Evolutionary conservation across 2,797 vertebrate genomes (phyloP), one percentile per base, ranked within the genome.

Genomic region (Manis pentadactyla): DNA sequence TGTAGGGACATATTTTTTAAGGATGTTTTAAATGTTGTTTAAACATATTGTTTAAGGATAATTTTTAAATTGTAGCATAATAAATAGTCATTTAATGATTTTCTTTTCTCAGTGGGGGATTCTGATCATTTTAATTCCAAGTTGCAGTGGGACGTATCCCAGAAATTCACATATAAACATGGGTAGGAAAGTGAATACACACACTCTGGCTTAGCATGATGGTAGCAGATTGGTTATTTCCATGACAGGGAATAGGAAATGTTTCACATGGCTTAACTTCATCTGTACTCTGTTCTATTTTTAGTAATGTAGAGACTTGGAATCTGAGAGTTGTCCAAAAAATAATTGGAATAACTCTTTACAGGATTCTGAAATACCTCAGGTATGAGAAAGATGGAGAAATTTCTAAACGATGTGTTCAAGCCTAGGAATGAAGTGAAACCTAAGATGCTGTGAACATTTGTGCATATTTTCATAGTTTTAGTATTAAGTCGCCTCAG

Each of bases 301-400:
- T 94, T 93, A 86, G 69, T 96, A 81, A 82, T 69, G 21, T 64
- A 90, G 90, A 91, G 31, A 81, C 77, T 93, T 96, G 39, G 57
- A 92, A 92, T 92, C 71, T 95, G 81, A 92, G 37, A 39, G 49
- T 85, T 96, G 27, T 74, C 61, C 59, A 87, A 51, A 96, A 94
- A 89, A 23, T 82, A 90, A 96, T 11, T 94, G 13, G 21, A 83
- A 14, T 90, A 77, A 19, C 46, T 95, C 37, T 94, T 87, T 55
- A 73, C 2, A 79, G 73, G 51, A 95, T 71, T 97, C 90, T 95
- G 29, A 95, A 96, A 93, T 96, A 96, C 57, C 55, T 95, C 68
- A 96, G 81, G 59, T 96, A 57, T 94, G 87, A 95, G 39, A 85
- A 37, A 93, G 39, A 81, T 75, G 39, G 75, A 92, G 86, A 94